Evolutionary conservation across 2,113 vertebrate species (phyloP).

Genomic region (Eptatretus burgeri): DNA sequence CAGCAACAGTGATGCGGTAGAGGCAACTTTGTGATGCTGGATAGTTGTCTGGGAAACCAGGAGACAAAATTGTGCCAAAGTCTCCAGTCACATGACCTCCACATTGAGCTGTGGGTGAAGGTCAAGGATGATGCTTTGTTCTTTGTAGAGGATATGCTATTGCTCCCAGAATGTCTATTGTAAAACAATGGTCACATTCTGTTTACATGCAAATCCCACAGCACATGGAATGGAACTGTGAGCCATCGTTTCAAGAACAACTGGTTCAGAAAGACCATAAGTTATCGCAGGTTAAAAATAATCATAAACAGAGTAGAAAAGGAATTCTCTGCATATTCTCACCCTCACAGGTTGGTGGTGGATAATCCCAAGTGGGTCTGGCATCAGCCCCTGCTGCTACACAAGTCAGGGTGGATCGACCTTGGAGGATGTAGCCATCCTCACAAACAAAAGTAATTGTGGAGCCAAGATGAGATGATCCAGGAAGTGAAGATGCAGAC

Average conservation of each 20-base stretch:
- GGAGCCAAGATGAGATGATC: constrained; percentile 36
- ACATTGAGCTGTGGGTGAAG: constrained; percentile 38
- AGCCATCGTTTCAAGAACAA: too few species aligned
- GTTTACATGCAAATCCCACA: too few species aligned
- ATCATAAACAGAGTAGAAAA: too few species aligned
- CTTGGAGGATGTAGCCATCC: constrained; percentile 54
- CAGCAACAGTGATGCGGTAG: constrained; percentile 57
- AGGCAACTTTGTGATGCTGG: constrained; percentile 48
- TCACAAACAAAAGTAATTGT: constrained; percentile 67
- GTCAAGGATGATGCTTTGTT: not conserved
- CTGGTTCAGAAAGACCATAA: too few species aligned
- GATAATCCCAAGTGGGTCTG: constrained; percentile 64
- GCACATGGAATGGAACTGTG: too few species aligned
- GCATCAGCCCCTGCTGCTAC: constrained; percentile 45
- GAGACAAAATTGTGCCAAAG: constrained; percentile 69
- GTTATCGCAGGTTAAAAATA: too few species aligned
- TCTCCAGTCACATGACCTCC: constrained; percentile 63
- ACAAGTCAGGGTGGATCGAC: constrained; percentile 49
- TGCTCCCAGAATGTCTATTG: too few species aligned
- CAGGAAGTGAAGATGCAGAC: too few species aligned
- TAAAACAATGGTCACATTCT: too few species aligned
- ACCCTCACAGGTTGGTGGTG: constrained; percentile 69
- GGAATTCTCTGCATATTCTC: constrained; percentile 9
- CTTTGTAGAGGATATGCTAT: too few species aligned
- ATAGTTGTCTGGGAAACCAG: constrained; percentile 78